Conservation (phyloP, 2,797 vertebrate genomes). For the Lophius americanus region DNA sequence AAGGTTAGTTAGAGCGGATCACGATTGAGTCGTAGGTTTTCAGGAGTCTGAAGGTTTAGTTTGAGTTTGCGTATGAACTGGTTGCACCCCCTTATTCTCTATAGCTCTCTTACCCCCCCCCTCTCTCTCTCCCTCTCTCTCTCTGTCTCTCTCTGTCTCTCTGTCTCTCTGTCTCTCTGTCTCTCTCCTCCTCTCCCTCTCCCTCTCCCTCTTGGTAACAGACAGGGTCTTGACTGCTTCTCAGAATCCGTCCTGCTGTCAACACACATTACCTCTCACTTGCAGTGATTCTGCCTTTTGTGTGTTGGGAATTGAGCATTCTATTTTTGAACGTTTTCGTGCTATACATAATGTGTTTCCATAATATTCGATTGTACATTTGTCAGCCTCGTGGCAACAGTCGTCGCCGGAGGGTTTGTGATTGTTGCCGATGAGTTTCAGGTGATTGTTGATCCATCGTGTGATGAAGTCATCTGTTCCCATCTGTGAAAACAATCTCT, state of each 20-base stretch:
- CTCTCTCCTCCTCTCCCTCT: not conserved
- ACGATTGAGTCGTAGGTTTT: slow-evolving; percentile 68
- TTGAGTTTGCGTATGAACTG: slow-evolving; percentile 39
- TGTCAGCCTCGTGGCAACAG: not conserved
- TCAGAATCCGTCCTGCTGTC: slow-evolving; percentile 53
- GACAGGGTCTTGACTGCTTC: slow-evolving; percentile 40
- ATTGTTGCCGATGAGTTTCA: not conserved
- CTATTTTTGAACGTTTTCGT: not conserved
- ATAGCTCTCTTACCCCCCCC: not conserved
- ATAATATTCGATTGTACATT: not conserved
- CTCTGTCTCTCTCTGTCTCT: slow-evolving; percentile 13
- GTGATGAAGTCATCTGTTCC: no score
- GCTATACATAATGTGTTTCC: slow-evolving; percentile 1
- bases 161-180: slow-evolving; percentile 4
- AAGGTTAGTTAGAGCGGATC: slow-evolving; percentile 68
- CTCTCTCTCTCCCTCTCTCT: slow-evolving; percentile 7
- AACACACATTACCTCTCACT: slow-evolving; percentile 41
- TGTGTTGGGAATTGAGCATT: slow-evolving; percentile 5
- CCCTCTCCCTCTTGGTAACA: slow-evolving; percentile 17
- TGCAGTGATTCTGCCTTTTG: slow-evolving; percentile 35
- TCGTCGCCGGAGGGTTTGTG: not conserved
- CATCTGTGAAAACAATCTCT: no score
- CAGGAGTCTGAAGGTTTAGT: slow-evolving; percentile 55
- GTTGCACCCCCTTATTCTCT: slow-evolving; percentile 29
- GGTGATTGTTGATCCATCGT: no score